A percentile compares a stretch with the other conserved stretches of the same genome.
phyloP scores from a whole-genome alignment of 92 coral and sea anemone species.

The Montipora capitata region DNA sequence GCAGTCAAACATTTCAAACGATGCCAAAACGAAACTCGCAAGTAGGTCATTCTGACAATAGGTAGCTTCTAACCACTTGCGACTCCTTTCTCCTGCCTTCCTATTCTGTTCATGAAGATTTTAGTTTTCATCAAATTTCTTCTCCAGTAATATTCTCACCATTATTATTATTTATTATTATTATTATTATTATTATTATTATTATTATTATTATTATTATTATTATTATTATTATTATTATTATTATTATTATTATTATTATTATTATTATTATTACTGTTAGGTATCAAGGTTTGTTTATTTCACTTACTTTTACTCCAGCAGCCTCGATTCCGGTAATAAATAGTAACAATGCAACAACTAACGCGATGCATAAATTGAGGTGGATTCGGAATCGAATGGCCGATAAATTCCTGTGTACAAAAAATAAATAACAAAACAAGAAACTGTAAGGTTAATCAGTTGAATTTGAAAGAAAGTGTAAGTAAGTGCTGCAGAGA shows the following conservation, averaged over 20 bases:
- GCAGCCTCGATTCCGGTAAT: slow-evolving; percentile 73
- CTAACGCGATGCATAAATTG: slow-evolving; percentile 63
- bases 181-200: too few relatives aligned
- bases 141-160: too few relatives aligned
- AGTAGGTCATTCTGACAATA: not conserved
- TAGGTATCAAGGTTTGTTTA: not conserved
- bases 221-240: too few relatives aligned
- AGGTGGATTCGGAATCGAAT: slow-evolving; percentile 73
- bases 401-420: slow-evolving; percentile 46
- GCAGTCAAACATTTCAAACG: not conserved
- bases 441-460: not conserved
- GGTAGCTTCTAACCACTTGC: too few relatives aligned
- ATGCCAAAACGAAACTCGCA: not conserved
- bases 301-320: slow-evolving; percentile 45
- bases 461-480: not conserved
- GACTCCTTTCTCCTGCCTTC: too few relatives aligned
- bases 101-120: too few relatives aligned
- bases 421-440: not conserved
- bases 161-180: too few relatives aligned
- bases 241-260: too few relatives aligned
- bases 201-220: too few relatives aligned
- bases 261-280: not conserved
- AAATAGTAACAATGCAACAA: slow-evolving; percentile 61
- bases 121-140: too few relatives aligned
- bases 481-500: too few relatives aligned